Evolutionary conservation across 1,140 invertebrate genomes (phyloP).

Genomic region (Phortica variegata): DNA sequence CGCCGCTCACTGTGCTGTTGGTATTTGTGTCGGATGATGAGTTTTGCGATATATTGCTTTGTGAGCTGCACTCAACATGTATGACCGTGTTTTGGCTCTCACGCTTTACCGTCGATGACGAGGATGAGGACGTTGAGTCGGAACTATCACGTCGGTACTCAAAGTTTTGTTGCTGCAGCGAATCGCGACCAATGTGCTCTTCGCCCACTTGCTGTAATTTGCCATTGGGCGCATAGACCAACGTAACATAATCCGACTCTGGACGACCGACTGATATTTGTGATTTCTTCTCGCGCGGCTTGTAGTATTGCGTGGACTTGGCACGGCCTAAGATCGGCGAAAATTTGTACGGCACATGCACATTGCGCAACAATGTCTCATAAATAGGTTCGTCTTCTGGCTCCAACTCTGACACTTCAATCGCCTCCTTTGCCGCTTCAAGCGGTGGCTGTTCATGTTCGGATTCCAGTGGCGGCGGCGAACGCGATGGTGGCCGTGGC

Average conservation of each 20-base stretch:
- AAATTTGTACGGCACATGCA: constrained; percentile 56
- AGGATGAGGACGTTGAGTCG: constrained; percentile 24
- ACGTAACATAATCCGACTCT: constrained; percentile 54
- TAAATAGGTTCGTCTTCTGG: constrained; percentile 43
- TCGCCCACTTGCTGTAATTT: constrained; percentile 41
- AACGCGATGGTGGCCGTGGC: constrained; percentile 23
- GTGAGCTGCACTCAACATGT: neutral
- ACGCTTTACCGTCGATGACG: constrained; percentile 35
- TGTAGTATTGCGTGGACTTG: constrained; percentile 39
- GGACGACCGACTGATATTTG: constrained; percentile 22
- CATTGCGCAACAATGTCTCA: constrained; percentile 49
- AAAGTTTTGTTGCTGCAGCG: constrained; percentile 10
- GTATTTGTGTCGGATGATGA: constrained; percentile 11
- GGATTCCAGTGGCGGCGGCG: constrained; percentile 42
- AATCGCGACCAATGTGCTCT: constrained; percentile 19
- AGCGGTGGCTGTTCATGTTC: constrained; percentile 7
- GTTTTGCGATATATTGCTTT: constrained; percentile 28
- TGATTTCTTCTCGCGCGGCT: constrained; percentile 26
- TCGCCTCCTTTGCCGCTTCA: neutral
- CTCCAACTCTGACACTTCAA: neutral
- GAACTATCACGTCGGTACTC: constrained; percentile 28
- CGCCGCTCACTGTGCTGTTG: neutral
- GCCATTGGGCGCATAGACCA: constrained; percentile 46
- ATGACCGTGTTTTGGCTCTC: constrained; percentile 47
- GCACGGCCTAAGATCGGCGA: constrained; percentile 44